Evolutionary conservation across 1,140 invertebrate genomes (phyloP), one percentile per base, ranked within the genome.

Genomic region (Scylla paramamosain): DNA sequence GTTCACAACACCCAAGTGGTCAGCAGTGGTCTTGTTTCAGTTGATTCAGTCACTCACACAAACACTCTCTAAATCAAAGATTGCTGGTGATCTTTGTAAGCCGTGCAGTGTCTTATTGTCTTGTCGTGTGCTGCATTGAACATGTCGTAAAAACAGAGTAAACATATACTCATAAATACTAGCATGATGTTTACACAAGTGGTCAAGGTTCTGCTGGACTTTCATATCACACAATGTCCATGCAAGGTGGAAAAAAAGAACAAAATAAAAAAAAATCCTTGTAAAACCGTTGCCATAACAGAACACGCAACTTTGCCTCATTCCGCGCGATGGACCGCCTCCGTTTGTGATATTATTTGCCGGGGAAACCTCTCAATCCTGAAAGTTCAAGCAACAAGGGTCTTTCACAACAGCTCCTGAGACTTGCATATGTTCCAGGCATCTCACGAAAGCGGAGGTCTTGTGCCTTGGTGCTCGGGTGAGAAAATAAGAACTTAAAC

Each of bases 391-490:
- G 92, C 52, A 84, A 86, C 92, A 93, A 93, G 84, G 92, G 92
- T 93, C 92, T 93, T 93, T 87, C 83, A 52, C 48, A 52, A 93
- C 83, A 87, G 86, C 92, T 59, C 83, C 45, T 32, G 29, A 93
- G 92, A 87, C 82, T 59, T 46, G 83, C 92, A 52, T 31, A 59
- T 59, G 25, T 93, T 52, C 92, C 83, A 93, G 92, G 92, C 84
- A 84, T 93, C 92, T 84, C 45, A 84, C 39, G 82, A 93, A 84
- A 67, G 92, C 92, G 29, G 84, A 87, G 48, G 48, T 83, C 39
- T 86, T 32, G 92, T 93, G 92, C 92, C 92, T 93, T 93, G 92
- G 86, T 93, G 92, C 92, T 93, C 31, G 83, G 92, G 45, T 87
- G 48, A 83, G 92, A 87, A 87, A 31, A 31, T 29, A 77, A n/a